Conservation (phyloP, 2,888 invertebrate species). For the Hemaris fuciformis region DNA sequence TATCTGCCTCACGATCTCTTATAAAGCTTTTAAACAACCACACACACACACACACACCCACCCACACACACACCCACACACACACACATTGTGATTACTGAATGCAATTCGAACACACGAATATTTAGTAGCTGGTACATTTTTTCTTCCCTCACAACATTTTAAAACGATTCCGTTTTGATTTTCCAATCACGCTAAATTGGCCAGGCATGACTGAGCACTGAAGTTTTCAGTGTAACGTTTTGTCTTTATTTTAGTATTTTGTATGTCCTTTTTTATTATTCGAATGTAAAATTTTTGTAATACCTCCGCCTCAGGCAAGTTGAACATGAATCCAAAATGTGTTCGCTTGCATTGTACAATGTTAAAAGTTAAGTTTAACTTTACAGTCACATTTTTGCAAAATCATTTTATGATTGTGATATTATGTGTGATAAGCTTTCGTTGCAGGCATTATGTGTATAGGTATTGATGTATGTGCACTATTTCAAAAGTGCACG, state of each 20-base stretch:
- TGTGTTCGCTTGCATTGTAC: background rate
- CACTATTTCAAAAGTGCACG: no score
- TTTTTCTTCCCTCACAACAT: slow-evolving; percentile 10
- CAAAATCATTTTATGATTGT: background rate
- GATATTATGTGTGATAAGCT: background rate
- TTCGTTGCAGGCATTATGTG: no score
- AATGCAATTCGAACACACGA: background rate
- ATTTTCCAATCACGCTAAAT: slow-evolving; percentile 9
- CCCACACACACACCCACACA: no score
- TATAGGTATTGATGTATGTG: no score
- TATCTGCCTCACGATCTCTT: no score
- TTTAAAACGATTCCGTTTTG: slow-evolving; percentile 9
- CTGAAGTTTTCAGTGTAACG: slow-evolving; percentile 6
- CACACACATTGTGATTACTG: background rate
- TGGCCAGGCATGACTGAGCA: slow-evolving; percentile 9
- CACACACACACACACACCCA: background rate
- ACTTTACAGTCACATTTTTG: background rate
- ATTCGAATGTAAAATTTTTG: background rate
- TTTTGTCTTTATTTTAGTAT: slow-evolving; percentile 3
- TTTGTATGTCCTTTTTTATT: slow-evolving; percentile 1
- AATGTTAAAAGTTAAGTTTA: background rate
- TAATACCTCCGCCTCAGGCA: background rate
- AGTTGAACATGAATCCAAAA: background rate
- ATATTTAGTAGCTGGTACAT: slow-evolving; percentile 1
- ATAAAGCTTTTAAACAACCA: no score